Base-by-base conservation (phyloP, 2,888 invertebrate genomes). In the Entomobrya multifasciata region DNA sequence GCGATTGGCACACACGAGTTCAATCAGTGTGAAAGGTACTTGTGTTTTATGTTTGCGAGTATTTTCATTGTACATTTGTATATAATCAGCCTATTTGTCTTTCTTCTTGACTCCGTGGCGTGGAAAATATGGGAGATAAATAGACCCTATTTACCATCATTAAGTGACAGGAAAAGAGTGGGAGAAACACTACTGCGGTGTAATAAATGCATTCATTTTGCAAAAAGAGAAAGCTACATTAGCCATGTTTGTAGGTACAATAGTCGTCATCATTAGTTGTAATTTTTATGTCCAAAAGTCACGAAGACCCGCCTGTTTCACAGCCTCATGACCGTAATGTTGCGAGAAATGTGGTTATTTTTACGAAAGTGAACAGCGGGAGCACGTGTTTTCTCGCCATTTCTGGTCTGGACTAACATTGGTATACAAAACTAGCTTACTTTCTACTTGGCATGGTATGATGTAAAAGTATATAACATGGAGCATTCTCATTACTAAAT, bases 251-350 rank as follows among this genome's bases (percentile, higher is more conserved):
- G 30, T 74, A 52, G 74, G n/a, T 30, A 52, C 25, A n/a, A 72
- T 49, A 72, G 47, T 49, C 47, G 47, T 47, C 47, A 41, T 55
- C 76, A 70, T 82, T 82, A 82, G 72, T 65, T 72, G 36, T 41
- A 82, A 82, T 82, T 82, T 80, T 82, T 72, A 82, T 82, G 72
- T 74, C 20, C 60, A 72, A 72, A 60, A 82, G 81, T 82, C 81
- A 82, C 81, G 81, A 82, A 72, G 22, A 25, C 36, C 60, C 72
- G 67, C 57, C 77, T 44, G 72, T 49, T 57, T 77, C 57, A 17
- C 65, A 67, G 49, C 20, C 44, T 67, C 52, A 67, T 30, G 49
- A 65, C 67, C 17, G 30, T 70, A 70, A 74, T 72, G 44, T 72
- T 49, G 52, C 60, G 49, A 67, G 80, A 80, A 55, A 65, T 65